Evolutionary conservation across 2,113 vertebrate species (phyloP).

Genomic region (Dinomys branickii): DNA sequence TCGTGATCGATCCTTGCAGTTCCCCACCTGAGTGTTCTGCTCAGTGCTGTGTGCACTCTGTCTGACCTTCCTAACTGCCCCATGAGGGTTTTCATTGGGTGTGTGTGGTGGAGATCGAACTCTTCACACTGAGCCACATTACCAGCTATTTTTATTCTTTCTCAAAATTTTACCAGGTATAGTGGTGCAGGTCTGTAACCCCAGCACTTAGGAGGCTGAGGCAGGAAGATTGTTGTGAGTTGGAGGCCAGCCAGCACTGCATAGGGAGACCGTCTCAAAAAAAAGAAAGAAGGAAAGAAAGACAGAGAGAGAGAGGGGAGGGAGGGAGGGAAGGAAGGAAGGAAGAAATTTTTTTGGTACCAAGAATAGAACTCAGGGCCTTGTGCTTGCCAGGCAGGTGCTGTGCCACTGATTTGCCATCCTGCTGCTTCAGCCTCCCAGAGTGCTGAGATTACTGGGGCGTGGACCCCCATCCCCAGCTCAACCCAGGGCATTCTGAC

Average conservation of each 20-base stretch:
- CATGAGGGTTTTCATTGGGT: neutral
- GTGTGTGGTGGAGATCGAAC: neutral
- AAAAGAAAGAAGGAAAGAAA: neutral
- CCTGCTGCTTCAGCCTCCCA: neutral
- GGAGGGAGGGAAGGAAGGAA: neutral
- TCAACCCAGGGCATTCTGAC: neutral
- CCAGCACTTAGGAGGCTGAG: neutral
- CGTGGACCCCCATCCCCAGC: neutral
- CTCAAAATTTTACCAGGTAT: neutral
- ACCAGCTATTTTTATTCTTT: neutral
- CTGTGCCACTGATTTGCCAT: neutral
- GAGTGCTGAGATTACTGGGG: neutral
- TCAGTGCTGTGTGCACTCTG: rapidly evolving
- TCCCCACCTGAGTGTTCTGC: rapidly evolving
- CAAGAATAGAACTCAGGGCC: too few species aligned
- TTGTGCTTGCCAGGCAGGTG: too few species aligned
- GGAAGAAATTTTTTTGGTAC: neutral
- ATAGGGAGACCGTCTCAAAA: neutral
- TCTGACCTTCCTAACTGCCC: rapidly evolving
- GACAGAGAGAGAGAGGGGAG: too few species aligned
- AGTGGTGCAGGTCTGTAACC: neutral
- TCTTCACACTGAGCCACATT: neutral
- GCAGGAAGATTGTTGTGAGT: neutral
- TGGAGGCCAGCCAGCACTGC: neutral
- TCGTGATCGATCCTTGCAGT: rapidly evolving